phyloP scores from a whole-genome alignment of 2,888 invertebrate genomes.

The Agrotis ipsilon region DNA sequence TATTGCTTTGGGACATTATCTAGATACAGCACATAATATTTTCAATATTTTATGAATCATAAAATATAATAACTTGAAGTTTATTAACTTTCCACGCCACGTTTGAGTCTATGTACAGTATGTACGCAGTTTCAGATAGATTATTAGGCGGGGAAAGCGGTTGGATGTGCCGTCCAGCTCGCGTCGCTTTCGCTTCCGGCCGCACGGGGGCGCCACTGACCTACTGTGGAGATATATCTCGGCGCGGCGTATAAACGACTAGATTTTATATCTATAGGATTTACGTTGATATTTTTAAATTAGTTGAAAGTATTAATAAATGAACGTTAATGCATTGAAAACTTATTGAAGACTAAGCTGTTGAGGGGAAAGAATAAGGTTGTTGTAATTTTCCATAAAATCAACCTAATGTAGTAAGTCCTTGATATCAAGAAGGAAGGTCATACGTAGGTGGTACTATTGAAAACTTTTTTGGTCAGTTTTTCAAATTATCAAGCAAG shows the following conservation, averaged over 20 bases:
- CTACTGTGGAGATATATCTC: conserved; percentile 52
- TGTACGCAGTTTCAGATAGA: conserved; percentile 46
- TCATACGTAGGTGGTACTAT: too few species aligned
- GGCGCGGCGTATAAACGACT: conserved; percentile 6
- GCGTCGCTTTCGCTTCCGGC: conserved; percentile 80
- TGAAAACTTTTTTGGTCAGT: too few species aligned
- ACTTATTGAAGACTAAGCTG: background rate
- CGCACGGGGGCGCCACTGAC: conserved; percentile 75
- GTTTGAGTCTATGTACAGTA: conserved; percentile 17
- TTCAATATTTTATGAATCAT: conserved; percentile 5
- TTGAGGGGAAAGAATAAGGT: too few species aligned
- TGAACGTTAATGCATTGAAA: background rate
- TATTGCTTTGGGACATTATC: background rate
- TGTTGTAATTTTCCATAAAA: conserved; percentile 7
- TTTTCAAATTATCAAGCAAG: too few species aligned
- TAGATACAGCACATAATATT: background rate
- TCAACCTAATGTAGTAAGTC: background rate
- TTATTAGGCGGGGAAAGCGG: conserved; percentile 70
- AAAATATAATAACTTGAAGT: conserved; percentile 9
- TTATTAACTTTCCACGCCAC: conserved; percentile 50
- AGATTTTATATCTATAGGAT: conserved; percentile 24
- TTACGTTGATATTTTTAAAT: conserved; percentile 10
- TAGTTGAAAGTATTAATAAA: background rate
- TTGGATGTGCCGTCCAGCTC: conserved; percentile 55
- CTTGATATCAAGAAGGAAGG: background rate